These are phyloP conservation scores for Amia ocellicauda DNA, from an alignment of 2,113 vertebrate genomes.

Conservation along the genomic window DNA sequence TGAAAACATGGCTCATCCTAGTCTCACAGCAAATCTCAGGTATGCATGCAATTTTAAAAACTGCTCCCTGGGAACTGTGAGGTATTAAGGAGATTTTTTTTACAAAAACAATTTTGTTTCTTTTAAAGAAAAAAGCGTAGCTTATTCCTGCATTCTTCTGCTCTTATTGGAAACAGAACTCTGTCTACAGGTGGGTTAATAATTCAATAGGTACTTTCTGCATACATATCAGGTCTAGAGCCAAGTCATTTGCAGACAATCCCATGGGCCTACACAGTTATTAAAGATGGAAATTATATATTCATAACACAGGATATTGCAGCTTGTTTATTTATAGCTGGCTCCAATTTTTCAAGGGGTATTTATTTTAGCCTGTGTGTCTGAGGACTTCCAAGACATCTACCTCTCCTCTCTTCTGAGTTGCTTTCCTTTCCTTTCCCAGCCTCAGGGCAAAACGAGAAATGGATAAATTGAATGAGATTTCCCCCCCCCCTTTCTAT, in stretches of 20 bases:
- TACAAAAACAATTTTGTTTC: too few relatives aligned
- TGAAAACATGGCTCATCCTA: too few relatives aligned
- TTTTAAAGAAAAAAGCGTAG: too few relatives aligned
- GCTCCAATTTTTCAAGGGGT: conserved; percentile 77
- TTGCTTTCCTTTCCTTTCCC: conserved; percentile 15
- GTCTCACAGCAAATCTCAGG: too few relatives aligned
- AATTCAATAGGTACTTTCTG: conserved; percentile 68
- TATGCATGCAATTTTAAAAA: too few relatives aligned
- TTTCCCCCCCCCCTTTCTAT: conserved; percentile 54
- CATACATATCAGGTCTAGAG: conserved; percentile 71
- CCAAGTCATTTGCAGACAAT: conserved; percentile 73
- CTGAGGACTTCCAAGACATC: conserved; percentile 79
- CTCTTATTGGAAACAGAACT: conserved; percentile 19
- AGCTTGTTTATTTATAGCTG: conserved; percentile 92
- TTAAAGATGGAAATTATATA: conserved; percentile 92
- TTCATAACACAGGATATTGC: conserved; percentile 92
- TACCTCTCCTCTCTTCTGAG: conserved; percentile 67
- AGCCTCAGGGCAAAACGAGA: conserved; percentile 31
- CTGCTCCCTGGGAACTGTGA: too few relatives aligned
- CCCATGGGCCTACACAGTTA: conserved; percentile 80
- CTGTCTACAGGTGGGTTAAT: conserved; percentile 55
- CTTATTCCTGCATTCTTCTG: too few relatives aligned
- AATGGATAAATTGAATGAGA: conserved; percentile 75
- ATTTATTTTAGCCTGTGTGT: conserved; percentile 74
- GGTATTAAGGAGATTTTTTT: too few relatives aligned